Conservation (phyloP, 2,888 invertebrate species). For the Tipula helvola region DNA sequence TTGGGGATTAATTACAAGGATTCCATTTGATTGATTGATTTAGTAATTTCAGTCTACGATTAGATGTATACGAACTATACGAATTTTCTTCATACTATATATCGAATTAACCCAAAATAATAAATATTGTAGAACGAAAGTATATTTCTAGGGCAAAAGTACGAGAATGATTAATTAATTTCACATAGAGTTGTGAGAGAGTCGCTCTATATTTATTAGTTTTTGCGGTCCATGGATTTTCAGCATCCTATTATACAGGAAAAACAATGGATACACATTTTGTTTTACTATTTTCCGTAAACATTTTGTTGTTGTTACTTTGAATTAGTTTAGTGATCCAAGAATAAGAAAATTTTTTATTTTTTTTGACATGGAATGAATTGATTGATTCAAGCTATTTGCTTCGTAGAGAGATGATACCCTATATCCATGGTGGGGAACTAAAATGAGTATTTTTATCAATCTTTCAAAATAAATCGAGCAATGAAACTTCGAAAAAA, state of each 20-base stretch:
- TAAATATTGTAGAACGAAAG: neutral
- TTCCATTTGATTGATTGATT: slow-evolving; percentile 4
- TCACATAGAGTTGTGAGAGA: neutral
- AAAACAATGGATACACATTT: neutral
- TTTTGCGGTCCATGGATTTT: neutral
- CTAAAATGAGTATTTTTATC: no score
- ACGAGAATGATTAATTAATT: neutral
- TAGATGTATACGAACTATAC: neutral
- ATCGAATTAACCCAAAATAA: neutral
- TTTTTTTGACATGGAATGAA: neutral
- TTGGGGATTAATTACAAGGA: neutral
- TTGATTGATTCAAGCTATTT: neutral
- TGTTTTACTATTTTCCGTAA: neutral
- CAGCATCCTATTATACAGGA: neutral
- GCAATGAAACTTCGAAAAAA: no score
- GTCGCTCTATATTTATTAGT: neutral
- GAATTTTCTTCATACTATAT: neutral
- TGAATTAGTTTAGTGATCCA: neutral
- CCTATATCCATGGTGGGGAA: no score
- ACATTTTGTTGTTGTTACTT: neutral
- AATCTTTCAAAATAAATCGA: no score
- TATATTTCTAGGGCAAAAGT: neutral
- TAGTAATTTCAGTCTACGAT: neutral
- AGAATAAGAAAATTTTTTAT: neutral
- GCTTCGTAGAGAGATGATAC: no score